Base-by-base conservation (phyloP, 2,113 vertebrate species). In the Benitochromis conjunctus region DNA sequence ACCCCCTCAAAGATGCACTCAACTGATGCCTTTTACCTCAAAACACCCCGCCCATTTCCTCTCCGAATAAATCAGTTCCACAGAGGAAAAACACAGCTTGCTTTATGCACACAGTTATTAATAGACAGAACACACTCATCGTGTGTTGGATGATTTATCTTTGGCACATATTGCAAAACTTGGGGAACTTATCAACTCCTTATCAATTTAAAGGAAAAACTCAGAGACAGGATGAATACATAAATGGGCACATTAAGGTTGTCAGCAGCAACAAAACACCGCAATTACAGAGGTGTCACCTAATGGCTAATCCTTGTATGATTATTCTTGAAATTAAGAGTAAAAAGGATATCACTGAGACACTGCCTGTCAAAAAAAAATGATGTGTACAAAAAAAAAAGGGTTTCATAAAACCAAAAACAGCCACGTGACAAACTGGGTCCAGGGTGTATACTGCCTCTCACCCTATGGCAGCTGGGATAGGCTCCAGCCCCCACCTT, bases 11-110 rank as follows among this genome's bases (percentile, higher is more conserved):
- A 90, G 81, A 92, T 80, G 88, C 89, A 91, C 92, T 92, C 84
- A 87, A 85, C 86, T 86, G 82, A 93, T 90, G 89, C 84, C 6
- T 90, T 86, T 93, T 86, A 93, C 81, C 91, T 92, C 76, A 83
- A 87, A 92, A 89, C 85, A 82, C 79, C 78, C 83, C 14, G 8
- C 8, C 58, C 62, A 74, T 88, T 89, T 87, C 88, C 82, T 79
- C 89, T 43, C 80, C 74, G 81, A 89, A 18, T 66, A 88, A 64
- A 91, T 89, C 66, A 74, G 80, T 29, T 89, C 85, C 87, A 82
- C 86, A 53, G 82, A 86, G 66, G 21, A 58, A 91, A 82, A 84
- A 78, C 81, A 62, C 79, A 83, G 87, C 84, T 83, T 81, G 82
- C 69, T 81, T 69, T 82, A 82, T 82, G 85, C 82, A 69, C 76